phyloP scores from a whole-genome alignment of 2,797 vertebrate species.

The Gymnopithys bicolor region DNA sequence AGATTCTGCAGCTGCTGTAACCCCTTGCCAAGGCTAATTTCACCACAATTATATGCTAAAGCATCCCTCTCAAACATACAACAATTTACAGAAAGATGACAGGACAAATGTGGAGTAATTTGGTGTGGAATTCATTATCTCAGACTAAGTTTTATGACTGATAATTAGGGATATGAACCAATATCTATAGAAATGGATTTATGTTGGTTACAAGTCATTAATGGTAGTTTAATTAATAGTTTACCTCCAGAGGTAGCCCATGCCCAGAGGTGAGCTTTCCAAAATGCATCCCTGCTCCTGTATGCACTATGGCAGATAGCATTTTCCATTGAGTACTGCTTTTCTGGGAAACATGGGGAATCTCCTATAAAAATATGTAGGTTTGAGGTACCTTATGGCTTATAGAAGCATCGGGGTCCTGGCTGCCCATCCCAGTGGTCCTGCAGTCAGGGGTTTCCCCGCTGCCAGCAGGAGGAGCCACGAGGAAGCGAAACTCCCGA shows the following conservation, averaged over 20 bases:
- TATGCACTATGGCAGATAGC: background rate
- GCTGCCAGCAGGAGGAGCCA: background rate
- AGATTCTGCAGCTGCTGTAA: background rate
- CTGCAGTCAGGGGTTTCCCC: background rate
- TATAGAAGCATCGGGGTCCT: background rate
- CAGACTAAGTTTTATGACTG: background rate
- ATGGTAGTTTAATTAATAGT: background rate
- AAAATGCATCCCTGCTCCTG: background rate
- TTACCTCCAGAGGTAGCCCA: background rate
- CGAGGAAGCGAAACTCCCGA: rapidly evolving
- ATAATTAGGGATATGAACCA: background rate
- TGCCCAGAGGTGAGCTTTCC: background rate
- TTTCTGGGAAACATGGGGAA: background rate
- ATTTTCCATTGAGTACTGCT: rapidly evolving
- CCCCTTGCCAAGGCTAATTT: background rate
- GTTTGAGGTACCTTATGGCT: background rate
- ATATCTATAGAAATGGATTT: background rate
- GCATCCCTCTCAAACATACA: background rate
- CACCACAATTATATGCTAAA: slow-evolving; percentile 16
- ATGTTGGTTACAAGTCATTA: background rate
- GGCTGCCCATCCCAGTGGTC: background rate
- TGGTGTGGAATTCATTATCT: background rate
- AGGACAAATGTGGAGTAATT: background rate
- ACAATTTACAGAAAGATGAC: background rate
- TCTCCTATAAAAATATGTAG: rapidly evolving